Conservation (phyloP, 2,797 vertebrate species). For the Notoglanidium macrostoma region DNA sequence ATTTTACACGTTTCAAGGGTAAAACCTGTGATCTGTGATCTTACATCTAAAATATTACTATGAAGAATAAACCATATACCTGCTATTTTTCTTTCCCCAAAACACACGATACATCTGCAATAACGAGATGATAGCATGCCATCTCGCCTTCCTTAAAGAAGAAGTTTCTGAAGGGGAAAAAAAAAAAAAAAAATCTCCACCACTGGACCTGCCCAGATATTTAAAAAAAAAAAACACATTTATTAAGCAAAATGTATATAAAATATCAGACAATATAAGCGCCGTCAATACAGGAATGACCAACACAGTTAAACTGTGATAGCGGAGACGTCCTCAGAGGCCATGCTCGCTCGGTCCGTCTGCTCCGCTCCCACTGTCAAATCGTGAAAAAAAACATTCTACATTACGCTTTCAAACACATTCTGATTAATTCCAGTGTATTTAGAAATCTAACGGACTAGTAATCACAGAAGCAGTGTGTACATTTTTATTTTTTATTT, state of each 20-base stretch:
- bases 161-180: background rate
- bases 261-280: constrained; percentile 65
- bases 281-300: constrained; percentile 62
- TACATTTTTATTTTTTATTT: background rate
- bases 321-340: constrained; percentile 52
- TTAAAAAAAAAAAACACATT: constrained; percentile 62
- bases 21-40: background rate
- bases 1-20: constrained; percentile 63
- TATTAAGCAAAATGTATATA: constrained; percentile 74
- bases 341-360: constrained; percentile 63
- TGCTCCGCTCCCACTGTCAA: constrained; percentile 71
- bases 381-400: background rate
- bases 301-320: constrained; percentile 58
- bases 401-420: background rate
- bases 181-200: background rate
- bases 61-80: background rate
- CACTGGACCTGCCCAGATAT: background rate
- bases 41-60: background rate
- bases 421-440: no score
- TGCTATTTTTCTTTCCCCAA: background rate
- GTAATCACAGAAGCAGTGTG: background rate
- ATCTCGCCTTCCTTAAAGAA: background rate
- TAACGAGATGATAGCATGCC: background rate
- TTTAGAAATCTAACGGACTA: no score
- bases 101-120: background rate